Evolutionary conservation across 2,888 invertebrate genomes (phyloP).

Genomic region (Sphaeridia pumilis): DNA sequence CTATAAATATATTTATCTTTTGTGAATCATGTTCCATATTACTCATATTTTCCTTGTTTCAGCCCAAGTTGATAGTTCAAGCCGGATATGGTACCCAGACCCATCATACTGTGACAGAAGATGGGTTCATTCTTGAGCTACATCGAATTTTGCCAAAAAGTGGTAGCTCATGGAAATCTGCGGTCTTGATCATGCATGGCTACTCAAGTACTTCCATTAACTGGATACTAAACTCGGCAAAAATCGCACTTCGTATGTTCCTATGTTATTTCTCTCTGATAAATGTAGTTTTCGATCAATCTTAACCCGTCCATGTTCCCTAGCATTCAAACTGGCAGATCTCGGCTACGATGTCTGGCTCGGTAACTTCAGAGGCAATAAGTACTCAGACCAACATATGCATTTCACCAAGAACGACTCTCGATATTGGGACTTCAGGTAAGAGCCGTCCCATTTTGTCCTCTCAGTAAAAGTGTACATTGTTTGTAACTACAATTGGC

Average conservation of each 20-base stretch:
- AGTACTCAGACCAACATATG: conserved; percentile 44
- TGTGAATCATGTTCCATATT: too few species aligned
- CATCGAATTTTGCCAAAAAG: conserved; percentile 44
- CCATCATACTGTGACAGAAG: conserved; percentile 41
- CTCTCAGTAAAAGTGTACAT: background rate
- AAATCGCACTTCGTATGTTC: conserved; percentile 39
- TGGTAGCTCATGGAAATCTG: conserved; percentile 2
- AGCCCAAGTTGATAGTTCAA: conserved; percentile 40
- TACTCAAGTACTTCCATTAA: conserved; percentile 40
- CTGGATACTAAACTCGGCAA: conserved; percentile 42
- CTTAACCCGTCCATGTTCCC: too few species aligned
- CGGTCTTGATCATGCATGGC: conserved; percentile 39
- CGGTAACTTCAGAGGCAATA: conserved; percentile 49
- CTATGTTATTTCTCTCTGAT: background rate
- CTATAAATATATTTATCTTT: too few species aligned
- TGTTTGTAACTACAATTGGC: background rate
- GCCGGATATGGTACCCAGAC: conserved; percentile 44
- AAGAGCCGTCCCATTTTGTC: conserved; percentile 2
- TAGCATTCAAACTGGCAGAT: conserved; percentile 40
- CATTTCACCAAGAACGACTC: conserved; percentile 39
- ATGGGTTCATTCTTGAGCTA: conserved; percentile 44
- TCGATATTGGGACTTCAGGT: conserved; percentile 41
- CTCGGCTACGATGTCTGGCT: conserved; percentile 45
- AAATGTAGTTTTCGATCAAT: too few species aligned
- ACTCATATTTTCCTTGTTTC: background rate